These are phyloP conservation scores for Melanotaenia boesemani DNA, from an alignment of 2,797 vertebrate genomes.

Conservation along the genomic window DNA sequence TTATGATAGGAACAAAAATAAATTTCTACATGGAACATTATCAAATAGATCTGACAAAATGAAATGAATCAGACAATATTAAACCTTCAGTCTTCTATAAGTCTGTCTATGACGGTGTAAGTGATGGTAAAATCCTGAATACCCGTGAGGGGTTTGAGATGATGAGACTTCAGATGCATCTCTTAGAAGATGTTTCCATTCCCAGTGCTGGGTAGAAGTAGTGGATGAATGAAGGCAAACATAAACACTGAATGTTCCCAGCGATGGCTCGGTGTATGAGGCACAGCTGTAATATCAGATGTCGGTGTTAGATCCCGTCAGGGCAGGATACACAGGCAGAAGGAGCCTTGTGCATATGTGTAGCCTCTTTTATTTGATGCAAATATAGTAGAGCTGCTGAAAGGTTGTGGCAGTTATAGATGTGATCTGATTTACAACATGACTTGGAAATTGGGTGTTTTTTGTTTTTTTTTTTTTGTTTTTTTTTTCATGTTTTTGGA, in stretches of 20 bases:
- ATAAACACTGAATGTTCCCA: slow-evolving; percentile 64
- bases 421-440: slow-evolving; percentile 35
- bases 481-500: slow-evolving; percentile 24
- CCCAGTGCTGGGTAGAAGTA: slow-evolving; percentile 40
- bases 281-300: slow-evolving; percentile 64
- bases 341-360: slow-evolving; percentile 39
- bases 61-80: slow-evolving; percentile 29
- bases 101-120: slow-evolving; percentile 55
- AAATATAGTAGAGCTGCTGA: slow-evolving; percentile 38
- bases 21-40: neutral
- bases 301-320: slow-evolving; percentile 57
- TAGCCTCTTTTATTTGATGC: slow-evolving; percentile 50
- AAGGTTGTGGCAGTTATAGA: slow-evolving; percentile 48
- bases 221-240: slow-evolving; percentile 60
- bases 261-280: slow-evolving; percentile 45
- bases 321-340: slow-evolving; percentile 34
- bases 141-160: slow-evolving; percentile 41
- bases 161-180: slow-evolving; percentile 53
- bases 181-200: slow-evolving; percentile 49
- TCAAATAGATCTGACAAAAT: slow-evolving; percentile 3
- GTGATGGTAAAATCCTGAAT: slow-evolving; percentile 66
- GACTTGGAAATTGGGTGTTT: too few relatives aligned
- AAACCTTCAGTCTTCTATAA: slow-evolving; percentile 31
- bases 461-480: neutral
- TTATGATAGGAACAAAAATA: neutral